Conservation (phyloP, 2,888 invertebrate species). For the Crepidodera aurea region DNA sequence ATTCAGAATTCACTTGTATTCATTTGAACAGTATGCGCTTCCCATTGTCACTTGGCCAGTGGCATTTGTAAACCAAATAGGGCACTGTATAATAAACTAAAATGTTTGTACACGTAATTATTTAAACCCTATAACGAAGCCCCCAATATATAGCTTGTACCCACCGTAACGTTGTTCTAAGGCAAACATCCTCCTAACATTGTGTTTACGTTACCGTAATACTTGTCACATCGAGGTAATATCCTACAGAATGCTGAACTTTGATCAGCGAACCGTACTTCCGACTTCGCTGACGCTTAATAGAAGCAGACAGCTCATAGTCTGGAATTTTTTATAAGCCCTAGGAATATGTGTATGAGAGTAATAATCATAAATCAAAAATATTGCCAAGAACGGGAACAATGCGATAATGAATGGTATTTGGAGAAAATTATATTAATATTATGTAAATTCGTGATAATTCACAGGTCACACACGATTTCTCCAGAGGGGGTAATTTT, state of each 20-base stretch:
- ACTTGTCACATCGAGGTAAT: slow-evolving; percentile 24
- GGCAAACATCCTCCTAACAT: slow-evolving; percentile 8
- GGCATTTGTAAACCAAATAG: too few relatives aligned
- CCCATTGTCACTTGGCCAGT: background rate
- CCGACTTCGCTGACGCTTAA: slow-evolving; percentile 26
- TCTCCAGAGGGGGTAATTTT: background rate
- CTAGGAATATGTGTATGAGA: background rate
- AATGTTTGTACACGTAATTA: too few relatives aligned
- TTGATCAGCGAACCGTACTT: slow-evolving; percentile 39
- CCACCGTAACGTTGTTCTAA: background rate
- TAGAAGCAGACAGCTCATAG: slow-evolving; percentile 22
- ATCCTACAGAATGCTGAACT: slow-evolving; percentile 39
- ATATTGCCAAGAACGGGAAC: slow-evolving; percentile 25
- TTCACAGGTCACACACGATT: slow-evolving; percentile 11
- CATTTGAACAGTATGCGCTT: too few relatives aligned
- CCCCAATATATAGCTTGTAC: background rate
- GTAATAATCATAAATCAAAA: slow-evolving; percentile 26
- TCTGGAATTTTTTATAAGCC: slow-evolving; percentile 24
- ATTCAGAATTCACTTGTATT: too few relatives aligned
- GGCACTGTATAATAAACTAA: too few relatives aligned
- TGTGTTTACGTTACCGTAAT: slow-evolving; percentile 19
- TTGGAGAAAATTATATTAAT: slow-evolving; percentile 19
- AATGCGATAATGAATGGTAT: slow-evolving; percentile 25
- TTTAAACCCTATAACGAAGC: background rate
- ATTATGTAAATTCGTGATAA: slow-evolving; percentile 15